These are phyloP conservation scores for Papilio polyxenes DNA, from an alignment of 1,140 invertebrate species.

Conservation along the genomic window DNA sequence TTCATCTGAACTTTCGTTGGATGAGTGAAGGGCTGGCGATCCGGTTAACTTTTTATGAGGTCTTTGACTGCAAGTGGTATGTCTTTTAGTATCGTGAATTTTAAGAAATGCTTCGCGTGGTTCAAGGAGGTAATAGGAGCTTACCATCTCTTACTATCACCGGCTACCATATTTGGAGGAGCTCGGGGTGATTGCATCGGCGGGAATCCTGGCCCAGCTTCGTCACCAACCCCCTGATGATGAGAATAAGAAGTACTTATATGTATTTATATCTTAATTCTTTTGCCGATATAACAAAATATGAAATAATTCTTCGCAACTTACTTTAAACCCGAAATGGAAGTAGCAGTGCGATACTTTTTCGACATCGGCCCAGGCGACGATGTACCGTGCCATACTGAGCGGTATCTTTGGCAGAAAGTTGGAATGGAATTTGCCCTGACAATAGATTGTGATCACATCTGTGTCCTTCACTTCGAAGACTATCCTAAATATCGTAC, in stretches of 20 bases:
- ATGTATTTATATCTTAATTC: too few species aligned
- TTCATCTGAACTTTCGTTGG: conserved; percentile 69
- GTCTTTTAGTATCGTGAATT: conserved; percentile 5
- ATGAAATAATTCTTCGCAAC: neutral
- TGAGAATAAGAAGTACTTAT: neutral
- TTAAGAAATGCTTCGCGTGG: neutral
- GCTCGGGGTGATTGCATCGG: conserved; percentile 52
- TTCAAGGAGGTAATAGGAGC: neutral
- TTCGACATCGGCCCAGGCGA: conserved; percentile 73
- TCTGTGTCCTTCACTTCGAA: conserved; percentile 76
- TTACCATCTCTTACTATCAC: conserved; percentile 63
- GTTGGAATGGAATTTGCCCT: conserved; percentile 74
- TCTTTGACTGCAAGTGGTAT: conserved; percentile 51
- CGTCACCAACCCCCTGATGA: conserved; percentile 57
- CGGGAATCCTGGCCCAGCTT: conserved; percentile 40
- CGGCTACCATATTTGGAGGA: conserved; percentile 42
- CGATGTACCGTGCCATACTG: conserved; percentile 67
- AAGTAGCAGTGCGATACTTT: conserved; percentile 71
- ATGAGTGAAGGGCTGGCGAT: conserved; percentile 55
- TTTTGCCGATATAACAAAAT: too few species aligned
- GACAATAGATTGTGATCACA: conserved; percentile 75
- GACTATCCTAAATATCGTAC: conserved; percentile 71
- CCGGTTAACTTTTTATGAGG: conserved; percentile 56
- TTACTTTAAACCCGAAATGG: conserved; percentile 57
- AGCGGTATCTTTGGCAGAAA: conserved; percentile 73